Conservation (phyloP, 2,113 vertebrate species). For the Gasterosteus aculeatus region DNA sequence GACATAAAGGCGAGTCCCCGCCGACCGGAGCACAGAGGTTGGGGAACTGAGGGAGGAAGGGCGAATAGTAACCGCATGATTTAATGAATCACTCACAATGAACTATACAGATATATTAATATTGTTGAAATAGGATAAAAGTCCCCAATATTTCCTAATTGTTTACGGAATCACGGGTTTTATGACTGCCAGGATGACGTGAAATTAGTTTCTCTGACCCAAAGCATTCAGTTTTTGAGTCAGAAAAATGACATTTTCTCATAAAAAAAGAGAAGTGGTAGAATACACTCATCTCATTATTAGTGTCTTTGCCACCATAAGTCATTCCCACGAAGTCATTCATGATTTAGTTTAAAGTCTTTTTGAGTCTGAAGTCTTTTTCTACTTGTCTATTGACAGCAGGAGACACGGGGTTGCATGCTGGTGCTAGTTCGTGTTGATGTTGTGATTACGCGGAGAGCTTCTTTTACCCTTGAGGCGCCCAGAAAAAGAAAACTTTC, state of each 20-base stretch:
- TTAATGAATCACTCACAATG: background rate
- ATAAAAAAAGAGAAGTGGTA: background rate
- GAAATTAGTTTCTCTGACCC: background rate
- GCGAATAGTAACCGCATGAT: background rate
- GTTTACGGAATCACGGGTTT: background rate
- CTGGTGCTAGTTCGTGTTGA: background rate
- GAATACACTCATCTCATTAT: constrained; percentile 15
- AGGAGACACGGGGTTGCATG: background rate
- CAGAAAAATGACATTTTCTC: background rate
- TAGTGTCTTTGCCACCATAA: too few relatives aligned
- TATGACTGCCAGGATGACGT: background rate
- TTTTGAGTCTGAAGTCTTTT: background rate
- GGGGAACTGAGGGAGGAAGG: constrained; percentile 36
- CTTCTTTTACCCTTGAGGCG: background rate
- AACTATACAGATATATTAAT: background rate
- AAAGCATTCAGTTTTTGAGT: background rate
- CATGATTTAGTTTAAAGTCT: too few relatives aligned
- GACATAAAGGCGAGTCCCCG: constrained; percentile 2
- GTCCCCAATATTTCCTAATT: background rate
- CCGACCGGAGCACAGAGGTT: background rate
- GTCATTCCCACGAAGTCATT: too few relatives aligned
- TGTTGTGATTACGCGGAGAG: background rate
- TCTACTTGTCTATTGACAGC: too few relatives aligned
- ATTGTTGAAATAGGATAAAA: background rate
- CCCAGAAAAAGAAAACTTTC: background rate